Percentiles rank a stretch among this genome's conserved stretches.
phyloP scores from a whole-genome alignment of 1,140 invertebrate species.

The Pomacea maculata region DNA sequence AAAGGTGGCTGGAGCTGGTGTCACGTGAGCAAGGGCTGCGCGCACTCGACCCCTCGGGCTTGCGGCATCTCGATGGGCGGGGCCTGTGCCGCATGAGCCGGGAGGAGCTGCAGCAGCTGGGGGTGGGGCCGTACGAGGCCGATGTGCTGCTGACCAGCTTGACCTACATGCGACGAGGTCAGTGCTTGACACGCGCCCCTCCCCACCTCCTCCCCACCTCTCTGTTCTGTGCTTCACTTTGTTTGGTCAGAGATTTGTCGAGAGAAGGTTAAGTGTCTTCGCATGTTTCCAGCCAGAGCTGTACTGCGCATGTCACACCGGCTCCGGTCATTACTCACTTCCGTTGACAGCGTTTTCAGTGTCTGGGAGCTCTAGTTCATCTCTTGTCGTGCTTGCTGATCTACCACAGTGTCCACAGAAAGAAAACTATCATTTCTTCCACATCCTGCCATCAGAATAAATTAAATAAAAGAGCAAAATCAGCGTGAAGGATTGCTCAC shows the following conservation, averaged over 20 bases:
- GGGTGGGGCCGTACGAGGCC: constrained; percentile 49
- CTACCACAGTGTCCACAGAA: no score
- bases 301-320: neutral
- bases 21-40: constrained; percentile 71
- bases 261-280: neutral
- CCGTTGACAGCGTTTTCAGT: neutral
- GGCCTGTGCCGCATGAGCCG: constrained; percentile 69
- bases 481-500: no score
- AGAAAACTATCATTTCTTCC: neutral
- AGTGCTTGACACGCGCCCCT: constrained; percentile 9
- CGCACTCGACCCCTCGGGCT: constrained; percentile 66
- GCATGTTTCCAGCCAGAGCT: neutral
- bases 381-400: neutral
- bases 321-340: neutral
- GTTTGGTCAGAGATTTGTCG: neutral
- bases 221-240: neutral
- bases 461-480: no score
- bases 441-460: neutral
- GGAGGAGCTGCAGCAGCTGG: constrained; percentile 52
- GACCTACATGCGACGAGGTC: constrained; percentile 56
- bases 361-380: neutral
- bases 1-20: constrained; percentile 75
- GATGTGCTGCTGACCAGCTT: constrained; percentile 57
- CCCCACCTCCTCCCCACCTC: neutral
- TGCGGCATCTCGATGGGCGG: constrained; percentile 70